Conservation (phyloP, 2,113 vertebrate genomes). For the Nematolebias whitei region DNA sequence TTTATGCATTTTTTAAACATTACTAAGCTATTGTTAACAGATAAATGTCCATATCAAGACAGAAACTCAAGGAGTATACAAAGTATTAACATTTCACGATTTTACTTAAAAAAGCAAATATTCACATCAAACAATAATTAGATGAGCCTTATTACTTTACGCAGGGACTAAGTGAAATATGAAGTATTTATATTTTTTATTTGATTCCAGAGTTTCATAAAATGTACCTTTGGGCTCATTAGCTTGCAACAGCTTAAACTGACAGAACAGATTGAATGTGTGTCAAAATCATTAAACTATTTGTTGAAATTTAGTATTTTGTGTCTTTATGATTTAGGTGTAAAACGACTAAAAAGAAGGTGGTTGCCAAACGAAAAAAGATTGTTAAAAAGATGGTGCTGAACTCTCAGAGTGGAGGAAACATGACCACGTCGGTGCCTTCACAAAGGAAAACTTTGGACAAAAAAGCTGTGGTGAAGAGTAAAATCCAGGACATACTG, state of each 20-base stretch:
- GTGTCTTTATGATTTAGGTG: slow-evolving; percentile 56
- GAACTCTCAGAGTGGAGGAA: slow-evolving; percentile 56
- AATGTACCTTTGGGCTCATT: background rate
- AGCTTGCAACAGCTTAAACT: background rate
- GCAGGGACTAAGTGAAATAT: background rate
- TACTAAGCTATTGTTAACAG: too few species aligned
- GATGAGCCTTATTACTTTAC: background rate
- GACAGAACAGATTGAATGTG: background rate
- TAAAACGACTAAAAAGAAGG: slow-evolving; percentile 71
- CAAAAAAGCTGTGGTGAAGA: slow-evolving; percentile 74
- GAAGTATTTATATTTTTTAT: background rate
- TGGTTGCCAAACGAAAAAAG: slow-evolving; percentile 65
- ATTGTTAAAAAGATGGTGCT: slow-evolving; percentile 51
- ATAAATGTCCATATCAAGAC: too few species aligned
- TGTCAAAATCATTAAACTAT: background rate
- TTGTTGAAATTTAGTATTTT: background rate
- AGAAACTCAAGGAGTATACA: too few species aligned
- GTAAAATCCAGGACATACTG: slow-evolving; percentile 78
- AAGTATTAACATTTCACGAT: too few species aligned
- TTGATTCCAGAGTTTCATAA: background rate
- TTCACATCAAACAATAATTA: background rate
- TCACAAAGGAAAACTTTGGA: slow-evolving; percentile 47
- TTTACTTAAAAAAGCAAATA: background rate
- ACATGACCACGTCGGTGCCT: slow-evolving; percentile 45
- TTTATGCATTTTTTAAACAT: too few species aligned